Evolutionary conservation across 1,140 invertebrate genomes (phyloP), one percentile per base, ranked within the genome.

Genomic region (Drosophila persimilis): DNA sequence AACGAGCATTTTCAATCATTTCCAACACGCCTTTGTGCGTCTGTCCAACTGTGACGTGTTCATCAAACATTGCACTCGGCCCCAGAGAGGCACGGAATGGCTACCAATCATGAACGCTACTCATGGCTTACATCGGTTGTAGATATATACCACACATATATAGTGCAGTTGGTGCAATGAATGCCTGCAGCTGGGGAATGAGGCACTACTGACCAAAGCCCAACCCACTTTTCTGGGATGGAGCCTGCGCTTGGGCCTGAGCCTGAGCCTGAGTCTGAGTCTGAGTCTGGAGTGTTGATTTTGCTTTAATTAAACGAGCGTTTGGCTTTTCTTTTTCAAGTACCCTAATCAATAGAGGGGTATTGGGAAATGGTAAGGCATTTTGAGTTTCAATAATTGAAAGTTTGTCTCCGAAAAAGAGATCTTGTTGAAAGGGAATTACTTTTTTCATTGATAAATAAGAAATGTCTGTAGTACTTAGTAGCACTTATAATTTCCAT

Each of bases 21-120:
- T 80, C 43, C 54, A 69, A 47, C 72, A 80, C 69, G 77, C 64
- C 64, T 76, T 50, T 59, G 35, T 69, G 67, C 52, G 62, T 76
- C 71, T 77, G 77, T 53, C 63, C 73, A 59, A 75, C 43, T 77
- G 78, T 78, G 84, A 89, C 83, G 83, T 86, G 83, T 86, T 86
- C 79, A 86, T 88, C 78, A 86, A 74, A 83, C 78, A 64, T 86
- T 86, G 78, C 83, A 83, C 83, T 62, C 63, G 39, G 45, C 46
- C 71, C 70, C 59, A 52, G 13, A 24, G 31, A 43, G 26, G 39
- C 39, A 15, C 60, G 54, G 45, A 77, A 70, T 75, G 71, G 73
- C 51, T 50, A 39, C 66, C 61, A 80, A 60, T 76, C 77, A 80
- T 70, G 76, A 50, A 46, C 26, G 48, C 51, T 50, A 47, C 50